Percentiles rank a stretch among this genome's conserved stretches.
Conservation (phyloP, 2,113 vertebrate genomes). For the Cranoglanis bouderius region DNA sequence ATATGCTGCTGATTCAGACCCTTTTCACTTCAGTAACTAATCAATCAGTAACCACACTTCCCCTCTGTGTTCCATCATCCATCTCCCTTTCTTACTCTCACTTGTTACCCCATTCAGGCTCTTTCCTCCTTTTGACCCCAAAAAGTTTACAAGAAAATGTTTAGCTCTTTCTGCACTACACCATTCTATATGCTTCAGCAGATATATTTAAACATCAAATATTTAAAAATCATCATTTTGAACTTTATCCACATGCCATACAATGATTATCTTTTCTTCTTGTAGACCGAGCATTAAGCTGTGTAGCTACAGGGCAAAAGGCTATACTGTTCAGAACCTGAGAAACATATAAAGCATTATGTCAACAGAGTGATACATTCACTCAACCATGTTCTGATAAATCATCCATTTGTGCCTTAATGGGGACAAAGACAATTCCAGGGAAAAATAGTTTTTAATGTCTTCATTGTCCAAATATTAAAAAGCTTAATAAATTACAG, state of each 20-base stretch:
- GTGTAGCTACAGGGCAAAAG: slow-evolving; percentile 15
- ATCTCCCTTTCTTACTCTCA: slow-evolving; percentile 43
- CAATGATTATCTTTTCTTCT: slow-evolving; percentile 31
- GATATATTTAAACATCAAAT: slow-evolving; percentile 6
- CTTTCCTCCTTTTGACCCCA: neutral
- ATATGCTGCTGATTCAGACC: slow-evolving; percentile 75
- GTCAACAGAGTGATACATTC: slow-evolving; percentile 39
- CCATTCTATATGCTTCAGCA: neutral
- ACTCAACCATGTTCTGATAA: slow-evolving; percentile 40
- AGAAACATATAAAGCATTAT: slow-evolving; percentile 33
- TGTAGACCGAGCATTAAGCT: slow-evolving; percentile 35
- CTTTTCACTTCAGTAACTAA: slow-evolving; percentile 77
- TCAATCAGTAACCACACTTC: slow-evolving; percentile 78
- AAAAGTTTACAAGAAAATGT: slow-evolving; percentile 1
- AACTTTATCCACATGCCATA: slow-evolving; percentile 27
- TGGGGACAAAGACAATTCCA: slow-evolving; percentile 25
- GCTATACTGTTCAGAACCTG: slow-evolving; percentile 37
- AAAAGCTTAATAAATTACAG: neutral
- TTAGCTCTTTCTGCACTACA: neutral
- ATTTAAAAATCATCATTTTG: too few species aligned
- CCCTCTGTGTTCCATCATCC: slow-evolving; percentile 56
- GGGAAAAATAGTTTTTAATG: neutral
- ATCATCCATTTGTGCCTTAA: slow-evolving; percentile 34
- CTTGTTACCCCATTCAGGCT: slow-evolving; percentile 21
- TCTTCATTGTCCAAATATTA: neutral